Evolutionary conservation across 2,113 vertebrate genomes (phyloP).

Genomic region (Petrocephalus microphthalmus): DNA sequence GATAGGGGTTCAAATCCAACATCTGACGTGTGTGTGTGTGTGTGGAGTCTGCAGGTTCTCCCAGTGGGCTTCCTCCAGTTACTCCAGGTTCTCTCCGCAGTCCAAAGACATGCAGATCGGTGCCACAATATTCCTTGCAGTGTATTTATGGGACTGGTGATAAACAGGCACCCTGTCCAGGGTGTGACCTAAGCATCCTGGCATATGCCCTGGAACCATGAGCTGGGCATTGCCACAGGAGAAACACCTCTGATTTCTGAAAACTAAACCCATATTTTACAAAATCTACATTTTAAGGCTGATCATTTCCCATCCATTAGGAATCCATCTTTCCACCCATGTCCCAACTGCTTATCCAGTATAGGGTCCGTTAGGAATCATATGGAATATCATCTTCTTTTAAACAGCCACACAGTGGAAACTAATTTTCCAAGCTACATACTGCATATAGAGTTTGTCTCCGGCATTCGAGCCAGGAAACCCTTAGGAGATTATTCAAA

Average conservation of each 20-base stretch:
- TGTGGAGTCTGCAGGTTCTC: no score
- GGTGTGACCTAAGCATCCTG: background rate
- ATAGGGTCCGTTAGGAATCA: background rate
- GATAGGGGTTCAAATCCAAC: no score
- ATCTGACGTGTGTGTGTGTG: no score
- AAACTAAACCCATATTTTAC: background rate
- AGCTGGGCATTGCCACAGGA: background rate
- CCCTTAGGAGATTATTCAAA: background rate
- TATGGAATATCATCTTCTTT: conserved; percentile 6
- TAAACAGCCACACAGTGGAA: background rate
- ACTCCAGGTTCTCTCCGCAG: no score
- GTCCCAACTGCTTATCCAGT: background rate
- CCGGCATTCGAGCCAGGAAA: background rate
- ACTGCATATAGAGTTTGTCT: background rate
- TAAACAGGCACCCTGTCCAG: background rate
- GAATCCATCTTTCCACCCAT: background rate
- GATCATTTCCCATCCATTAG: background rate
- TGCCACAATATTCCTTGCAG: no score
- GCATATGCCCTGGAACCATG: background rate
- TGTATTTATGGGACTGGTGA: no score
- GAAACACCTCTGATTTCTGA: background rate
- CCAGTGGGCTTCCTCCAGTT: no score
- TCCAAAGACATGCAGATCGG: no score
- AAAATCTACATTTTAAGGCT: background rate
- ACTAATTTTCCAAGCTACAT: background rate